Percentiles rank a stretch among this genome's conserved stretches.
Conservation (phyloP, 2,888 invertebrate species). For the Neoascia interrupta region DNA sequence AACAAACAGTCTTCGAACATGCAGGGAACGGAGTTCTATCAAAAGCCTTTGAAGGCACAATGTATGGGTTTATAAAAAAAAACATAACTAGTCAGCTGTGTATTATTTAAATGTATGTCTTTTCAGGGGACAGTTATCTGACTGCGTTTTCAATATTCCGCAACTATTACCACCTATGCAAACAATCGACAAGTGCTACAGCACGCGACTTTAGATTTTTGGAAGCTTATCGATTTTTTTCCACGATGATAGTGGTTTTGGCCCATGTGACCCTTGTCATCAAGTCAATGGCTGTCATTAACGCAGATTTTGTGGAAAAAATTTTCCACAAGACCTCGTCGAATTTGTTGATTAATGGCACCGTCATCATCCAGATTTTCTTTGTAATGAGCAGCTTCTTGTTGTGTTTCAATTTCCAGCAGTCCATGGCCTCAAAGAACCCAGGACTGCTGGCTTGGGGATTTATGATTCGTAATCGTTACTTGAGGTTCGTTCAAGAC, state of each 20-base stretch:
- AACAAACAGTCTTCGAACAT: neutral
- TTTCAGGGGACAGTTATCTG: conserved; percentile 71
- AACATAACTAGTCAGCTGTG: no score
- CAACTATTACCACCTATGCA: conserved; percentile 74
- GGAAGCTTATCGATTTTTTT: conserved; percentile 73
- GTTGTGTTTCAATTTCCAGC: conserved; percentile 75
- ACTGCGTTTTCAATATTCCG: conserved; percentile 75
- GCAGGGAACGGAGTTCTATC: conserved; percentile 27
- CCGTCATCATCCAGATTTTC: conserved; percentile 81
- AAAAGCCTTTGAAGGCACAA: conserved; percentile 13
- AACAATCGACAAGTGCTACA: conserved; percentile 62
- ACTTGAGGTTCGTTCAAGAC: conserved; percentile 75
- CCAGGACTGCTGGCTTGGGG: conserved; percentile 63
- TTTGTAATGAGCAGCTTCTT: conserved; percentile 82
- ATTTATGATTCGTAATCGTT: conserved; percentile 73
- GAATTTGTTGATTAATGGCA: conserved; percentile 80
- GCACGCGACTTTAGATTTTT: conserved; percentile 74
- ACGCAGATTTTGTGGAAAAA: conserved; percentile 75
- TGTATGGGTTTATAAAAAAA: no score
- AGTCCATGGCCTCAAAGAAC: conserved; percentile 69
- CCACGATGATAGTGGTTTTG: conserved; percentile 73
- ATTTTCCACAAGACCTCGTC: conserved; percentile 70
- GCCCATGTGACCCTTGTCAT: conserved; percentile 73
- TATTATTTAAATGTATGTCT: no score
- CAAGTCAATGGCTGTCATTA: conserved; percentile 72